A percentile compares a stretch with the other conserved stretches of the same genome.
Conservation (phyloP, 2,888 invertebrate genomes). For the Anthrax anthrax region DNA sequence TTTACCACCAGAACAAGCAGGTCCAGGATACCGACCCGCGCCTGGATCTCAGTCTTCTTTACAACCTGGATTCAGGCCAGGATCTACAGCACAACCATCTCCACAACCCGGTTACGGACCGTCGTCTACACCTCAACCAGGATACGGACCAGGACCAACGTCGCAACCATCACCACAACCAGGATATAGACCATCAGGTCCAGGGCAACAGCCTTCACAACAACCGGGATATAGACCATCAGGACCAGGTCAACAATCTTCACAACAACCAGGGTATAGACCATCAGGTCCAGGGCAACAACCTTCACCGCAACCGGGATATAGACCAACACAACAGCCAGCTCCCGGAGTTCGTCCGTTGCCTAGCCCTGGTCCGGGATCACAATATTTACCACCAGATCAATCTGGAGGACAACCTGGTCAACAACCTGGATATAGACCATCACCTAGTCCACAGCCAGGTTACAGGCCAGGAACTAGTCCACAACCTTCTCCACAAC, state of each 20-base stretch:
- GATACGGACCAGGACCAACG: conserved; percentile 1
- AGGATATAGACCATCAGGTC: background rate
- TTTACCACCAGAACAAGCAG: background rate
- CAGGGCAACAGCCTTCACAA: background rate
- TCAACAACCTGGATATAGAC: conserved; percentile 2
- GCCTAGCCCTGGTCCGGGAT: background rate
- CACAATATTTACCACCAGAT: conserved; percentile 4
- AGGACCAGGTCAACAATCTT: background rate
- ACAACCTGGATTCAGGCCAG: conserved; percentile 3
- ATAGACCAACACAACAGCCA: background rate
- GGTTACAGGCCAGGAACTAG: background rate
- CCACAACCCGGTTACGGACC: conserved; percentile 2
- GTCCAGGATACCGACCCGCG: background rate
- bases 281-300: background rate
- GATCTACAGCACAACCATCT: background rate
- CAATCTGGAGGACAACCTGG: background rate
- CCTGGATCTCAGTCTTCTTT: conserved; percentile 10
- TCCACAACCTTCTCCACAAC: conserved; percentile 10
- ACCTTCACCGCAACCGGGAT: background rate
- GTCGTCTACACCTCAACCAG: conserved; percentile 2
- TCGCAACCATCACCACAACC: background rate
- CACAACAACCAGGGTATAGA: background rate
- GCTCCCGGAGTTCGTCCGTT: background rate
- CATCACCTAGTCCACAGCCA: conserved; percentile 7
- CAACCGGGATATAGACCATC: background rate